phyloP scores from a whole-genome alignment of 2,888 invertebrate genomes.

The Mythimna albipuncta region DNA sequence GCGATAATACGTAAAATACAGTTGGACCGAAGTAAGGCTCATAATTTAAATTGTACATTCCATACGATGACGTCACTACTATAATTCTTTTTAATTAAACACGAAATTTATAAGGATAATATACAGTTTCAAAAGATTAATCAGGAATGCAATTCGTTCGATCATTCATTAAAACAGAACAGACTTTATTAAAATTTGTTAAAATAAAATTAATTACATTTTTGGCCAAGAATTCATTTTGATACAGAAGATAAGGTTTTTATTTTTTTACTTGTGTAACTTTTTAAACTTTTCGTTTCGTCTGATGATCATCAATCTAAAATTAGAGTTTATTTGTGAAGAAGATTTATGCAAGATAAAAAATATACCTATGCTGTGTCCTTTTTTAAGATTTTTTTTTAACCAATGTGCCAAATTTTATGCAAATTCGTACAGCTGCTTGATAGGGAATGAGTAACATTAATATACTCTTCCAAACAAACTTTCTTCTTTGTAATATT shows the following conservation, averaged over 20 bases:
- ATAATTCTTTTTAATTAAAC: constrained; percentile 40
- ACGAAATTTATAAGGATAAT: constrained; percentile 21
- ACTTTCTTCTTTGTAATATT: neutral
- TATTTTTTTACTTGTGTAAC: constrained; percentile 21
- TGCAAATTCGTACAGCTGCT: too few species aligned
- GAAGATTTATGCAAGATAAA: too few species aligned
- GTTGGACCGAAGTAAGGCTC: constrained; percentile 2
- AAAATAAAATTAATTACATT: constrained; percentile 30
- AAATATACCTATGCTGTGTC: too few species aligned
- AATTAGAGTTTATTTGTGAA: too few species aligned
- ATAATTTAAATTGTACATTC: constrained; percentile 13
- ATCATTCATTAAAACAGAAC: constrained; percentile 18
- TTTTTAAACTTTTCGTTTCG: neutral
- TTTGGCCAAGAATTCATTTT: constrained; percentile 20
- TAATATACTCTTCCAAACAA: too few species aligned
- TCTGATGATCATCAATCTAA: too few species aligned
- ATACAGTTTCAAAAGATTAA: constrained; percentile 24
- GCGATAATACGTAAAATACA: constrained; percentile 1
- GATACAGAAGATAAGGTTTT: constrained; percentile 10
- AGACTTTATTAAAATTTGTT: constrained; percentile 3
- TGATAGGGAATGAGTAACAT: too few species aligned
- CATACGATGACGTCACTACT: constrained; percentile 13
- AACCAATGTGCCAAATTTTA: too few species aligned
- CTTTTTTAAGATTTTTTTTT: too few species aligned
- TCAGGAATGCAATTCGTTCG: neutral